A percentile compares a stretch with the other conserved stretches of the same genome.
Conservation (phyloP, 2,888 invertebrate genomes). For the Cotesia congregata region DNA sequence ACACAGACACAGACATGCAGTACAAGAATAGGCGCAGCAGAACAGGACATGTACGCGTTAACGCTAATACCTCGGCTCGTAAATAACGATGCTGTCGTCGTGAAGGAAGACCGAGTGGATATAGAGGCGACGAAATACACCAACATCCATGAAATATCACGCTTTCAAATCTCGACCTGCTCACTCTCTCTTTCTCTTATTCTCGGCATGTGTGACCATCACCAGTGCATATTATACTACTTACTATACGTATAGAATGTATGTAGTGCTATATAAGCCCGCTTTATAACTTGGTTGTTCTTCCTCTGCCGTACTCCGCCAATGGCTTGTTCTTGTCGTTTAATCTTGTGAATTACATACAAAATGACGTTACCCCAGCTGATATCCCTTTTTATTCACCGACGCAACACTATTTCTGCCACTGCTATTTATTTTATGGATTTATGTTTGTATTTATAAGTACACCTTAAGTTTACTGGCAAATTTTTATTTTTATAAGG, state of each 20-base stretch:
- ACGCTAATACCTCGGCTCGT: conserved; percentile 52
- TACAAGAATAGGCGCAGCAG: no score
- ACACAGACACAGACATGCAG: background rate
- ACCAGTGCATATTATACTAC: no score
- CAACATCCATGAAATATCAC: conserved; percentile 50
- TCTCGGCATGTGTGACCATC: background rate
- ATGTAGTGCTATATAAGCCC: background rate
- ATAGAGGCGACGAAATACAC: conserved; percentile 32
- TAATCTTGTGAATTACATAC: conserved; percentile 45
- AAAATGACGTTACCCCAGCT: conserved; percentile 43
- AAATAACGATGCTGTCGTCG: conserved; percentile 60
- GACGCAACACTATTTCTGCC: no score
- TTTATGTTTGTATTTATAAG: no score
- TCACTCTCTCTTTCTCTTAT: conserved; percentile 20
- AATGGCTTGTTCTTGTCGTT: conserved; percentile 33
- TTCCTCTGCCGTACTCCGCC: conserved; percentile 14
- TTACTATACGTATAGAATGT: no score
- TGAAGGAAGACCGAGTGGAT: conserved; percentile 43
- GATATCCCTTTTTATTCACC: conserved; percentile 18
- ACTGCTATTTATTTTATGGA: no score
- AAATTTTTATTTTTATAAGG: no score
- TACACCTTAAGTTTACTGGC: no score
- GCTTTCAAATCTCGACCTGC: conserved; percentile 47
- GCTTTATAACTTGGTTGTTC: conserved; percentile 20
- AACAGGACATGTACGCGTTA: conserved; percentile 31